These are phyloP conservation scores for Heterodera carotae DNA, from an alignment of 1,140 invertebrate genomes.

Conservation along the genomic window DNA sequence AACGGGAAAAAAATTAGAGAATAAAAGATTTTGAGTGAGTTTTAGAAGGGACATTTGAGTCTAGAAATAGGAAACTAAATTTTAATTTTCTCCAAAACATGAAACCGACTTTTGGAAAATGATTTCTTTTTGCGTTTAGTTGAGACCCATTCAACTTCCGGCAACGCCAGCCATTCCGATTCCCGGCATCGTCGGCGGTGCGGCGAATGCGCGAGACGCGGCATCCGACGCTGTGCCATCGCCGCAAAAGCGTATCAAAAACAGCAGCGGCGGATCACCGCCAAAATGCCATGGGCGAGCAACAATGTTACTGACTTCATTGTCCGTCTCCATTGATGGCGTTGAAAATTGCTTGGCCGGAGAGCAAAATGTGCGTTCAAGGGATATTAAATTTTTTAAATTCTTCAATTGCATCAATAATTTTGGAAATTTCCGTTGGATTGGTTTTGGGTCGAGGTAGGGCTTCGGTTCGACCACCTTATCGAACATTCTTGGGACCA, in stretches of 20 bases:
- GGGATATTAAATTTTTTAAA: not conserved
- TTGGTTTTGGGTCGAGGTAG: no score
- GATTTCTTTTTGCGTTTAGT: not conserved
- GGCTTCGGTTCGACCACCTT: no score
- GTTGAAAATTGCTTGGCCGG: not conserved
- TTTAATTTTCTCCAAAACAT: no score
- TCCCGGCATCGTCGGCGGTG: not conserved
- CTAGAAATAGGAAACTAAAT: no score
- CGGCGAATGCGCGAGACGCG: not conserved
- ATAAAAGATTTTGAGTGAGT: no score
- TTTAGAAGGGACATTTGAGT: no score
- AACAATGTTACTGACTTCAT: not conserved
- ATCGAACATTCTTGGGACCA: no score
- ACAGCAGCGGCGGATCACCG: not conserved
- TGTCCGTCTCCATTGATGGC: not conserved
- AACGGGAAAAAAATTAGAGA: no score
- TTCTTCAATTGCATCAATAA: not conserved
- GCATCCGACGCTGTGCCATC: not conserved
- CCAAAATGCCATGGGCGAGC: constrained; percentile 8
- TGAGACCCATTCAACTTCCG: constrained; percentile 2
- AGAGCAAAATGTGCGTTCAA: not conserved
- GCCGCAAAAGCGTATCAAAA: not conserved
- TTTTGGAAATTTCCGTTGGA: no score
- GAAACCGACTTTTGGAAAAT: no score
- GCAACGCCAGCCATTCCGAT: constrained; percentile 14